These are phyloP conservation scores for Notoglanidium macrostoma DNA, from an alignment of 2,797 vertebrate species.

Conservation along the genomic window DNA sequence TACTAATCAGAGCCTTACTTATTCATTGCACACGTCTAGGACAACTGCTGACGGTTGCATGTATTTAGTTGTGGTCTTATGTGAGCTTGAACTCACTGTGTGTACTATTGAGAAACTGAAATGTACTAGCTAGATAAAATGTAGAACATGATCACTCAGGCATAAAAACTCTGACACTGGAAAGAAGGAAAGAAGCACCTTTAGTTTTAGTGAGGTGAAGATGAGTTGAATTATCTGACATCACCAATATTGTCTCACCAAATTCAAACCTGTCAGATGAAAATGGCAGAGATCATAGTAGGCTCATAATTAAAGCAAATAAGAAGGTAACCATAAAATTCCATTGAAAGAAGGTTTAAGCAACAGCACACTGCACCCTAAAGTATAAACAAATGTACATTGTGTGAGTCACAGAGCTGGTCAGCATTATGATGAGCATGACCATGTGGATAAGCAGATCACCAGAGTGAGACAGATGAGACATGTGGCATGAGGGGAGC, in stretches of 20 bases:
- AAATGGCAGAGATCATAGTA: background rate
- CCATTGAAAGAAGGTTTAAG: conserved; percentile 57
- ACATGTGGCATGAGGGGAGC: conserved; percentile 39
- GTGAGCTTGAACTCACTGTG: background rate
- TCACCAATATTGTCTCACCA: background rate
- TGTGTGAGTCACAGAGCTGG: conserved; percentile 45
- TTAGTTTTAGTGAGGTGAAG: background rate
- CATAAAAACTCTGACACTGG: background rate
- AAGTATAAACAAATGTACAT: conserved; percentile 63
- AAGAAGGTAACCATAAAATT: background rate
- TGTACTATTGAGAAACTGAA: background rate
- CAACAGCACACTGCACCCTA: conserved; percentile 63
- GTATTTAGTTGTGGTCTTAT: background rate
- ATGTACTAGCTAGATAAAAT: background rate
- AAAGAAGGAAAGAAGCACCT: background rate
- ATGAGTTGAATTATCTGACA: background rate
- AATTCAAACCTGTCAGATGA: background rate
- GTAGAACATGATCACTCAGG: background rate
- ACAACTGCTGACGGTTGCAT: background rate
- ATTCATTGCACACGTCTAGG: background rate
- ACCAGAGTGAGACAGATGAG: conserved; percentile 57
- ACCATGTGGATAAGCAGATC: conserved; percentile 58
- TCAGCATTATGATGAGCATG: conserved; percentile 59
- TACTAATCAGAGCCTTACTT: background rate
- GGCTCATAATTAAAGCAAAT: background rate